Base-by-base conservation (phyloP, 2,888 invertebrate species). In the Synanthedon formicaeformis region DNA sequence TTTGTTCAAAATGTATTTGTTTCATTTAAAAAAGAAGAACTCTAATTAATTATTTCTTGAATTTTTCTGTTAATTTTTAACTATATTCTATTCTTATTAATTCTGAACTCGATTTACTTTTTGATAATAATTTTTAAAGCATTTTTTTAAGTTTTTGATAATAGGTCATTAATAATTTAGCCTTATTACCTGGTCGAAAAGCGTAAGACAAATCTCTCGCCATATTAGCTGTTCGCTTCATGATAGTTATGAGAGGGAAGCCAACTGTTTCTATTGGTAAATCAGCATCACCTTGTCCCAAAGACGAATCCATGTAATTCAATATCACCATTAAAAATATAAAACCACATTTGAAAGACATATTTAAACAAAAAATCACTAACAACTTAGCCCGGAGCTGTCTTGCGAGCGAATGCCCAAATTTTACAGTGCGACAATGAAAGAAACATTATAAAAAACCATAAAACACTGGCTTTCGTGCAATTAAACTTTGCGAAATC, bases 341-440 rank as follows among this genome's bases (percentile, higher is more conserved):
- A 45, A 56, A 41, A 14, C 40, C 23, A 52, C 50, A 53, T 53
- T 56, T 56, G 10, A 48, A 16, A 40, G 50, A n/a, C 56, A 56
- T 56, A 34, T 52, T 50, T 18, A 23, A 52, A 5, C 27, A 48
- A 18, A 51, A 11, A 52, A 41, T 51, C 54, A 52, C 54, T 51
- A 53, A 52, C 54, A 27, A 56, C 14, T 54, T 53, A 50, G 40
- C 48, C 34, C 41, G 50, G 27, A 55, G 56, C 54, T 53, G 34
- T 57, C 59, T 54, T 52, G 56, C 13, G 50, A 53, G 51, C 52
- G 55, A 62, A 59, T 63, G 62, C 56, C 58, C 53, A 56, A 57
- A 51, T 51, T 54, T 51, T 41, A 40, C 48, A 48, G 41, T 40
- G 41, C 27, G 53, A 53, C 52, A 51, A 53, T 54, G 53, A 51